These are phyloP conservation scores for Chondrosia reniformis DNA, from an alignment of 37 sponge, comb jelly and placozoan genomes.

Conservation along the genomic window DNA sequence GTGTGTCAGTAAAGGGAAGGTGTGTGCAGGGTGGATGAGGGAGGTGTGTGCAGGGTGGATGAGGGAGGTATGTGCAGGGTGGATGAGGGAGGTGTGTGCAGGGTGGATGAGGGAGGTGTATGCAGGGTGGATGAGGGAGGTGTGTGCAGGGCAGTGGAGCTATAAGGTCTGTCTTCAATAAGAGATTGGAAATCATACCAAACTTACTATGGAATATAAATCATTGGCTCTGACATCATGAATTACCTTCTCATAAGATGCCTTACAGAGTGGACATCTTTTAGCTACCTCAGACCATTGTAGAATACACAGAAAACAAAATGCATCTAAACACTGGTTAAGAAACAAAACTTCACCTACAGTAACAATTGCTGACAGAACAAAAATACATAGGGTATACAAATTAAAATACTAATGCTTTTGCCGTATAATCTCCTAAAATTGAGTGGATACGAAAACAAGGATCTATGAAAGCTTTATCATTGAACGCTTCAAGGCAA, in stretches of 20 bases:
- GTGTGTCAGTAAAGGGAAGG: not conserved
- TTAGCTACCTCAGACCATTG: slow-evolving; percentile 73
- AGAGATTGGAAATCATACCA: not conserved
- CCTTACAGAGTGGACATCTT: slow-evolving; percentile 89
- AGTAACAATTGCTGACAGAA: not conserved
- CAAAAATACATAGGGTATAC: not conserved
- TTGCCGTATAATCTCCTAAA: not conserved
- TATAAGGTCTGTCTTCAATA: not conserved
- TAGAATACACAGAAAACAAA: slow-evolving; percentile 80
- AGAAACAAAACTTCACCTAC: not conserved
- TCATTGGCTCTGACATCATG: slow-evolving; percentile 35
- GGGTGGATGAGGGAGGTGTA: not conserved
- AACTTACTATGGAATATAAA: slow-evolving; percentile 1
- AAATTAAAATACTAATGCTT: not conserved
- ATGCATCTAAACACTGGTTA: not conserved
- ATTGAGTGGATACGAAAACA: slow-evolving; percentile 75
- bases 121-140: not conserved
- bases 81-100: not conserved
- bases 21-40: not conserved
- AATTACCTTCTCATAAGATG: slow-evolving; percentile 51
- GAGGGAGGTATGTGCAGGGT: not conserved
- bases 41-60: not conserved
- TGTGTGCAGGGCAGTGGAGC: not conserved
- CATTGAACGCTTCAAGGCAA: slow-evolving; percentile 54
- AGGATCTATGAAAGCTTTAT: slow-evolving; percentile 55